phyloP scores from a whole-genome alignment of 1,140 invertebrate species.

The Heliconius melpomene region DNA sequence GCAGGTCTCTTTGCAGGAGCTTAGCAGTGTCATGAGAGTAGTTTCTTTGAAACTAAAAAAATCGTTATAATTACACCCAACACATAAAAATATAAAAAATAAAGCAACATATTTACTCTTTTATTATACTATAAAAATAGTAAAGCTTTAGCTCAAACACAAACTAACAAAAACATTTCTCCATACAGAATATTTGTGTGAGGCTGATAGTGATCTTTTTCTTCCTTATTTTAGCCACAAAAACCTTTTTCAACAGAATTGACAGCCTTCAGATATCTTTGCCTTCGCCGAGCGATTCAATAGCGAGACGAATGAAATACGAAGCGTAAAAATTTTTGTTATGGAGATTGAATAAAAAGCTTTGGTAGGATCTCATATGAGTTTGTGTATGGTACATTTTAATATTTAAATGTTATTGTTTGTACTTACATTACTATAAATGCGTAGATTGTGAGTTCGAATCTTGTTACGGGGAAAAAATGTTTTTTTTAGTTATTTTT shows the following conservation, averaged over 20 bases:
- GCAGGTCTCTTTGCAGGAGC: no score
- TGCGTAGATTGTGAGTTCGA: no score
- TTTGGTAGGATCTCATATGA: background rate
- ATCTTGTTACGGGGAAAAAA: no score
- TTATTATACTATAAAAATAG: no score
- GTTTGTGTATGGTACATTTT: background rate
- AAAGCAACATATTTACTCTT: no score
- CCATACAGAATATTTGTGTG: background rate
- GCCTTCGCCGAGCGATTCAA: constrained; percentile 25
- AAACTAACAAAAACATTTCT: background rate
- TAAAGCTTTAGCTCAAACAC: background rate
- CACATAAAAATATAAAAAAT: background rate
- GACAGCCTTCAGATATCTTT: constrained; percentile 32
- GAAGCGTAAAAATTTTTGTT: constrained; percentile 15
- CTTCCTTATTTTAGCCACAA: constrained; percentile 5
- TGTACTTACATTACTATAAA: no score
- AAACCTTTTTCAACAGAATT: constrained; percentile 30
- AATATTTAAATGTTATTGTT: background rate
- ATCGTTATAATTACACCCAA: no score
- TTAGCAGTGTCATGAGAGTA: no score
- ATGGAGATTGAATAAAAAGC: constrained; percentile 3
- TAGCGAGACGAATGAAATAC: constrained; percentile 20
- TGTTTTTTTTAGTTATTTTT: no score
- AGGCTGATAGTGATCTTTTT: constrained; percentile 11
- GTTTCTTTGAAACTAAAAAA: no score